phyloP scores from a whole-genome alignment of 2,888 invertebrate genomes.

The Scelioninae gen. 2 region DNA sequence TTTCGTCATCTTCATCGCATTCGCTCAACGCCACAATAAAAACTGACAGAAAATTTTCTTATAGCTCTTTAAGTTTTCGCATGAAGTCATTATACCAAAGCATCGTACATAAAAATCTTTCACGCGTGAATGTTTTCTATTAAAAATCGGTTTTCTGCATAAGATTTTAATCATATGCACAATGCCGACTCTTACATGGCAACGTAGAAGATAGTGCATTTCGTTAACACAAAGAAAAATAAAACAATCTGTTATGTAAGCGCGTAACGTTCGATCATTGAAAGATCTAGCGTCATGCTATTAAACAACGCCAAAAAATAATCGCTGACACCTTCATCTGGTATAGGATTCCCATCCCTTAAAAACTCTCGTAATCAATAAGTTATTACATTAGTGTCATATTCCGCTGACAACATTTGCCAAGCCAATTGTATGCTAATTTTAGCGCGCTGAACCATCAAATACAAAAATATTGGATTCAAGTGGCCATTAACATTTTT shows the following conservation, averaged over 20 bases:
- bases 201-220: not conserved
- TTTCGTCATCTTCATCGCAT: slow-evolving; percentile 12
- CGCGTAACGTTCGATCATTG: slow-evolving; percentile 10
- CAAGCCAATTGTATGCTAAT: not conserved
- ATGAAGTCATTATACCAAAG: slow-evolving; percentile 2
- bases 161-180: slow-evolving; percentile 26
- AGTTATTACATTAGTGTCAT: slow-evolving; percentile 18
- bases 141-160: slow-evolving; percentile 8
- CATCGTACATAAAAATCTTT: slow-evolving; percentile 26
- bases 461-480: slow-evolving; percentile 18
- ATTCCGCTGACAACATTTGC: slow-evolving; percentile 24
- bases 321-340: slow-evolving; percentile 21
- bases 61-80: not conserved
- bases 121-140: not conserved
- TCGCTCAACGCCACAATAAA: slow-evolving; percentile 25
- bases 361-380: slow-evolving; percentile 22
- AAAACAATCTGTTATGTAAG: slow-evolving; percentile 37
- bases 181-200: slow-evolving; percentile 18
- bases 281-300: slow-evolving; percentile 2
- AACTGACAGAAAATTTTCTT: not conserved
- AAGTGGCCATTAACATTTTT: slow-evolving; percentile 34
- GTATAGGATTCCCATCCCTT: slow-evolving; percentile 11
- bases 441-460: not conserved
- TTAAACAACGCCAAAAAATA: slow-evolving; percentile 15
- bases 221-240: too few species aligned